A percentile compares a stretch with the other conserved stretches of the same genome.
Conservation (phyloP, 1,140 invertebrate genomes). For the Latrodectus geometricus region DNA sequence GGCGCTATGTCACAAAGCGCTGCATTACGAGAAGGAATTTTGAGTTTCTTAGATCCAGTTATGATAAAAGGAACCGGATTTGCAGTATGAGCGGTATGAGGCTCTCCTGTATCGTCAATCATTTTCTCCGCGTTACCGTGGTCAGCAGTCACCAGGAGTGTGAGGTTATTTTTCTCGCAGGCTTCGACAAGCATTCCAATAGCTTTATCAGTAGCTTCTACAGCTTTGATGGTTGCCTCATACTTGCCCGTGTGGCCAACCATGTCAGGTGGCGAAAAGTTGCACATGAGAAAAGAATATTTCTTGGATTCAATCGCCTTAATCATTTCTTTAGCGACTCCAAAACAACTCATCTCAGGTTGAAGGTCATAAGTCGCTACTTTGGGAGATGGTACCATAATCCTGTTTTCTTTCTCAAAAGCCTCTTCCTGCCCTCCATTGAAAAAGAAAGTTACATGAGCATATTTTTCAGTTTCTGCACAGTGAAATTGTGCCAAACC, state of each 20-base stretch:
- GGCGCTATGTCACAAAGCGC: slow-evolving; percentile 71
- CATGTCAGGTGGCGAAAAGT: slow-evolving; percentile 72
- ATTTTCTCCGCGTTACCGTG: slow-evolving; percentile 72
- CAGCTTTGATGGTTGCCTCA: slow-evolving; percentile 70
- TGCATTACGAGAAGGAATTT: slow-evolving; percentile 62
- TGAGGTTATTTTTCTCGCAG: slow-evolving; percentile 69
- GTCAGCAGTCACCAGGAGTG: slow-evolving; percentile 70
- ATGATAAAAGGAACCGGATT: slow-evolving; percentile 67
- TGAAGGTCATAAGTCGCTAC: slow-evolving; percentile 71
- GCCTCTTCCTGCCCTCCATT: slow-evolving; percentile 70
- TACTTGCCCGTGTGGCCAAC: slow-evolving; percentile 72
- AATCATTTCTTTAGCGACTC: slow-evolving; percentile 70
- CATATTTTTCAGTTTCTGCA: slow-evolving; percentile 72
- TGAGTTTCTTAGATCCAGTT: slow-evolving; percentile 64
- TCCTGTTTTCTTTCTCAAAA: slow-evolving; percentile 69
- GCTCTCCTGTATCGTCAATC: slow-evolving; percentile 69
- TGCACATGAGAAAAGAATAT: slow-evolving; percentile 72
- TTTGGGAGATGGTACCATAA: slow-evolving; percentile 72
- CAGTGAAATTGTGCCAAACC: slow-evolving; percentile 70
- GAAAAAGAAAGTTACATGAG: slow-evolving; percentile 72
- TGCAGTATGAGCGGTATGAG: slow-evolving; percentile 70
- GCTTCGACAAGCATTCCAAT: slow-evolving; percentile 68
- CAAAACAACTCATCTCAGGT: slow-evolving; percentile 70
- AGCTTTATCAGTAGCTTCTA: slow-evolving; percentile 69
- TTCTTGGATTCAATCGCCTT: slow-evolving; percentile 67